Evolutionary conservation across 92 coral and sea anemone genomes (phyloP).

Genomic region (Bergia puertoricense): DNA sequence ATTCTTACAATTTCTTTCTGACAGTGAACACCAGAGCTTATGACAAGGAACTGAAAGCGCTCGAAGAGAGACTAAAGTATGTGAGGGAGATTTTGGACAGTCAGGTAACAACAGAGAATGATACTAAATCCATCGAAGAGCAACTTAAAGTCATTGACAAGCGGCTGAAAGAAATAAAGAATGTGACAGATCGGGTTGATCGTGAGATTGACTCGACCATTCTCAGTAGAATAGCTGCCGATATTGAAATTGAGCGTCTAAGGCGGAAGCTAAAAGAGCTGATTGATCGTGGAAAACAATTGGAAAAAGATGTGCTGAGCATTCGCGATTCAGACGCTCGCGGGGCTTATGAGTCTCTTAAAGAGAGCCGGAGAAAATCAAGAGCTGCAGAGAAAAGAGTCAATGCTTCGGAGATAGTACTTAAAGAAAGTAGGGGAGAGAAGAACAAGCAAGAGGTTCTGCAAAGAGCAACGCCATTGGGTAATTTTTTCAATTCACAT

Average conservation of each 20-base stretch:
- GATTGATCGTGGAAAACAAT: conserved; percentile 48
- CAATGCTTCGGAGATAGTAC: conserved; percentile 57
- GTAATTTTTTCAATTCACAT: conserved; percentile 51
- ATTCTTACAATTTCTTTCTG: background rate
- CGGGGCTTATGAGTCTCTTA: conserved; percentile 75
- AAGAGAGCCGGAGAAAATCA: conserved; percentile 74
- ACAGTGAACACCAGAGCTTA: conserved; percentile 71
- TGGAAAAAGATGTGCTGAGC: conserved; percentile 57
- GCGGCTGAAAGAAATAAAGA: conserved; percentile 53
- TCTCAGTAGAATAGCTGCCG: conserved; percentile 53
- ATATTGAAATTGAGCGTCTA: conserved; percentile 68
- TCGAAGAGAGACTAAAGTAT: conserved; percentile 74
- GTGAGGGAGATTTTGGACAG: conserved; percentile 66
- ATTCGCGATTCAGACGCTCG: conserved; percentile 62
- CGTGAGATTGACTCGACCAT: conserved; percentile 50
- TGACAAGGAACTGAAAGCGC: conserved; percentile 66
- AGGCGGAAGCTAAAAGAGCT: conserved; percentile 66
- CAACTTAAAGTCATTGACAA: conserved; percentile 49
- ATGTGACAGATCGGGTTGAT: conserved; percentile 46
- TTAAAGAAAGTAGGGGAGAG: conserved; percentile 46
- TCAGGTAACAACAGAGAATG: conserved; percentile 77
- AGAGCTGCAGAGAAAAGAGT: conserved; percentile 69
- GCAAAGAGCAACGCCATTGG: conserved; percentile 62
- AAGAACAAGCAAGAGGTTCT: conserved; percentile 54
- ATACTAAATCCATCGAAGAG: conserved; percentile 65